Evolutionary conservation across 1,140 invertebrate genomes (phyloP).

Genomic region (Eumaeus atala): DNA sequence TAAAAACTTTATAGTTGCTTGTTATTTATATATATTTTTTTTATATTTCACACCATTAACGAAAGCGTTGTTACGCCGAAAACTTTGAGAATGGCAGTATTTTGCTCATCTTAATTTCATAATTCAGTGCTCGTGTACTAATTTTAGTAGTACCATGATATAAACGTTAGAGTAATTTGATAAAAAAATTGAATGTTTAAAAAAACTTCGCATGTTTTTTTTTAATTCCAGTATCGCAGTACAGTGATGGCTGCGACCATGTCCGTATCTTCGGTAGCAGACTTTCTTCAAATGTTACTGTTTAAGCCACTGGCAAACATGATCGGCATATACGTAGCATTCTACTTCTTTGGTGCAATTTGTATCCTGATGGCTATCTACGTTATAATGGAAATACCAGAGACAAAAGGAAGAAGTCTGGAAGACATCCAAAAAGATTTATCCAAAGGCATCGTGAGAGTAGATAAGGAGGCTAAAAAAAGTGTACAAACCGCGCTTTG

Average conservation of each 20-base stretch:
- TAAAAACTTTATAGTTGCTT: no score
- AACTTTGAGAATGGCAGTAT: no score
- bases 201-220: no score
- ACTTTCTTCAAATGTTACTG: constrained; percentile 48
- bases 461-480: constrained; percentile 10
- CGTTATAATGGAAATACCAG: constrained; percentile 42
- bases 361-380: constrained; percentile 42
- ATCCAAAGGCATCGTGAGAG: constrained; percentile 8
- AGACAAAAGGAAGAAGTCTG: constrained; percentile 45
- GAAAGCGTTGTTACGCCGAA: no score
- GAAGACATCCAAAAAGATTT: constrained; percentile 49
- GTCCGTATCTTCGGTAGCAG: constrained; percentile 36
- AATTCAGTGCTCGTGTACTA: no score
- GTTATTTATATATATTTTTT: no score
- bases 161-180: no score
- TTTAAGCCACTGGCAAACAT: constrained; percentile 49
- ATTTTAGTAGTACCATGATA: no score
- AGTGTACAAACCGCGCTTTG: not conserved
- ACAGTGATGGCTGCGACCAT: constrained; percentile 49
- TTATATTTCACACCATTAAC: no score
- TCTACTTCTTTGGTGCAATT: constrained; percentile 51
- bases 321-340: constrained; percentile 45
- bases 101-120: no score
- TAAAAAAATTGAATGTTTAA: no score
- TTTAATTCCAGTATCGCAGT: constrained; percentile 52